Base-by-base conservation (phyloP, 2,797 vertebrate genomes). In the Mus minutoides region DNA sequence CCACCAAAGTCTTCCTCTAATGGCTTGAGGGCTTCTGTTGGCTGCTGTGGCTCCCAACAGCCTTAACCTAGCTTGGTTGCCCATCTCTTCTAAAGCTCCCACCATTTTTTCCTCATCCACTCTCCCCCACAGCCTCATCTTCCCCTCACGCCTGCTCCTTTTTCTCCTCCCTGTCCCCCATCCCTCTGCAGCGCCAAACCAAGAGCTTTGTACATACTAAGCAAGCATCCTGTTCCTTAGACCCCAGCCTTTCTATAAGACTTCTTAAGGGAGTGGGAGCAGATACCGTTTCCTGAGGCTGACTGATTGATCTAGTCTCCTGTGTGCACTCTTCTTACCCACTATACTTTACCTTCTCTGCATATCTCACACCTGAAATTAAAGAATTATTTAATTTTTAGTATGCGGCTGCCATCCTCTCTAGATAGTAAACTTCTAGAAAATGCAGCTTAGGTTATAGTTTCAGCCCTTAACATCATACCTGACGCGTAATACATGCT, bases 371-470 rank as follows among this genome's bases (percentile, higher is more conserved):
- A 87, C 60, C 21, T 88, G 17, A 22, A 89, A 54, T 46, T 71
- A 82, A 95, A 75, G 46, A 69, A 62, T 49, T 73, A 56, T 62
- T 93, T 78, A 17, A n/a, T 43, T 87, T 91, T 92, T 90, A 34
- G 3, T 49, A 14, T 31, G 11, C 34, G 31, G n/a, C n/a, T 86
- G 3, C 49, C 62, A n/a, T 95, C 26, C 12, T 56, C 29, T 31
- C 10, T 94, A n/a, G 71, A 78, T 24, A 29, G 88, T 40, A 84
- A 80, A 77, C 5, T 77, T 31, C 24, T 93, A 52, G 52, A 84
- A 26, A 76, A 87, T n/a, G 84, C 12, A 24, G 22, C 21, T 26
- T 83, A 13, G 19, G 16, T 56, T 71, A 10, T 22, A 52, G 79
- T 94, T 82, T 80, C 6, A 77, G 60, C 3, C 40, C 43, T 56